A percentile compares a stretch with the other conserved stretches of the same genome.
phyloP scores from a whole-genome alignment of 2,113 vertebrate species.

The Gadus macrocephalus region DNA sequence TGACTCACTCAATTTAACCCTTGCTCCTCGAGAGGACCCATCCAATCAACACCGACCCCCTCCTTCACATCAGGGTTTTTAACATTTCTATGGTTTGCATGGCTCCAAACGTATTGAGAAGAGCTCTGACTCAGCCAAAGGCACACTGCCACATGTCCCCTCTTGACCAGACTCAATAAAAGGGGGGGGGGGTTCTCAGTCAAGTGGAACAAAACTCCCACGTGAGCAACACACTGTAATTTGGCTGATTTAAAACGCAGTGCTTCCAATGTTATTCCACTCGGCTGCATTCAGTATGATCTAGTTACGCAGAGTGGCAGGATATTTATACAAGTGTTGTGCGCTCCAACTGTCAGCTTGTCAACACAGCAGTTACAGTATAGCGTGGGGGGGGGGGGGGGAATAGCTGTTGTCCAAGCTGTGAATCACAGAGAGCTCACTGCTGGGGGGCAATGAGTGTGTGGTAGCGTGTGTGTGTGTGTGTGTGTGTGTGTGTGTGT shows the following conservation, averaged over 20 bases:
- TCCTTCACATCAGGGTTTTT: slow-evolving; percentile 2
- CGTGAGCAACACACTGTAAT: slow-evolving; percentile 6
- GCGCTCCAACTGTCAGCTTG: slow-evolving; percentile 46
- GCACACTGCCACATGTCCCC: background rate
- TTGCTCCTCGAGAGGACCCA: slow-evolving; percentile 46
- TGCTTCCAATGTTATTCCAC: slow-evolving; percentile 4
- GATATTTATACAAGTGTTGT: slow-evolving; percentile 43
- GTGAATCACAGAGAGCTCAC: slow-evolving; percentile 60
- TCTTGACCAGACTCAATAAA: slow-evolving; percentile 2
- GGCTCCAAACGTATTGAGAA: background rate
- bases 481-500: slow-evolving; percentile 9
- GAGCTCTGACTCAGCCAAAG: background rate
- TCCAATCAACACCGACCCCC: slow-evolving; percentile 53
- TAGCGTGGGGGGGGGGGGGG: slow-evolving; percentile 54
- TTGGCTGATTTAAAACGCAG: slow-evolving; percentile 8
- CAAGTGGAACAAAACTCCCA: background rate
- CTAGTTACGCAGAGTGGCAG: slow-evolving; percentile 18
- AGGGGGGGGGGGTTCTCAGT: background rate
- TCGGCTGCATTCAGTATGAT: slow-evolving; percentile 30
- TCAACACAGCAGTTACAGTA: slow-evolving; percentile 57
- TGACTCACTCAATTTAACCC: slow-evolving; percentile 82
- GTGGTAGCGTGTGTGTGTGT: background rate
- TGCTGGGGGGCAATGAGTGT: slow-evolving; percentile 34
- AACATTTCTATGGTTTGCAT: background rate
- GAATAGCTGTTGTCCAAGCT: slow-evolving; percentile 67